Conservation (phyloP, 1,140 invertebrate genomes). For the Zaprionus inermis region DNA sequence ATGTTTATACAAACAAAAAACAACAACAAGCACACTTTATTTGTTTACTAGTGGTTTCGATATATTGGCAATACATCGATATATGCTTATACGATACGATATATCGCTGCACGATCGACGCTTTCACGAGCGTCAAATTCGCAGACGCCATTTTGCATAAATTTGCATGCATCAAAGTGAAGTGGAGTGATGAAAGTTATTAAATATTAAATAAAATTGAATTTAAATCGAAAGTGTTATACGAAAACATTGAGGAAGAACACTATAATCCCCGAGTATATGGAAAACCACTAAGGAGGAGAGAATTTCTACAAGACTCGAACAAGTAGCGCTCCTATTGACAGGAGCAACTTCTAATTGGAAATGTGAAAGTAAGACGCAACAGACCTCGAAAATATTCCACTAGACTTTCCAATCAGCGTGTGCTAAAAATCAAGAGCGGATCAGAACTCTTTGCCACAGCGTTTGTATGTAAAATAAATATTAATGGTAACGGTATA, state of each 20-base stretch:
- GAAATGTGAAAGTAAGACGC: too few species aligned
- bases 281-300: not conserved
- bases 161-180: not conserved
- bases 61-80: not conserved
- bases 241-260: not conserved
- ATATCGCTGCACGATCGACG: not conserved
- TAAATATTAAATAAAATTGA: not conserved
- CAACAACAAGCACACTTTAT: too few species aligned
- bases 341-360: too few species aligned
- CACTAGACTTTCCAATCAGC: not conserved
- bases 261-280: not conserved
- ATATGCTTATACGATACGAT: not conserved
- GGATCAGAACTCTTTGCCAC: not conserved
- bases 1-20: too few species aligned
- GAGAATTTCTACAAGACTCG: too few species aligned
- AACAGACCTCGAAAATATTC: too few species aligned
- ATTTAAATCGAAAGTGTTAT: not conserved
- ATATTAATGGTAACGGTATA: not conserved
- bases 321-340: too few species aligned
- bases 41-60: not conserved
- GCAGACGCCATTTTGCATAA: not conserved
- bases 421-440: not conserved
- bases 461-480: not conserved
- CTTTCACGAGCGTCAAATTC: not conserved
- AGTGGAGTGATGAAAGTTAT: not conserved